Percentiles rank a stretch among this genome's conserved stretches.
These are phyloP conservation scores for Syngnathus acus DNA, from an alignment of 2,797 vertebrate genomes.

Conservation along the genomic window DNA sequence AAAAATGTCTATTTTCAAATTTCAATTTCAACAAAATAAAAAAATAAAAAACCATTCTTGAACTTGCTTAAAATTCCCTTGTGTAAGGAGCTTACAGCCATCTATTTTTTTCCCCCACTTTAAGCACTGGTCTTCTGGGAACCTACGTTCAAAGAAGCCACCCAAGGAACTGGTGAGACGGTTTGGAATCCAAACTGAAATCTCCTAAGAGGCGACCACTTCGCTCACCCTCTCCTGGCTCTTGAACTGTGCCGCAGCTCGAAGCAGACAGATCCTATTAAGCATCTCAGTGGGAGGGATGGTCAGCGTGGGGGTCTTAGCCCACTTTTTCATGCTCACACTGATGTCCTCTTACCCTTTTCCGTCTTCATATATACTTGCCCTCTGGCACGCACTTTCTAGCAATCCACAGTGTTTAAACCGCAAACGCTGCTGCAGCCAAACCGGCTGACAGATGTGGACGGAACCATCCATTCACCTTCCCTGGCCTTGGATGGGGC, in stretches of 20 bases:
- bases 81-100: too few species aligned
- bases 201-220: conserved; percentile 27
- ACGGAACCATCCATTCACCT: conserved; percentile 63
- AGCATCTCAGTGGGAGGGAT: conserved; percentile 29
- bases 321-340: conserved; percentile 47
- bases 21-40: too few species aligned
- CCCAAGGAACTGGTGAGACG: not conserved
- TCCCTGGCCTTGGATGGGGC: conserved; percentile 55
- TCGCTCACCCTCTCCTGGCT: conserved; percentile 33
- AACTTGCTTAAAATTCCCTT: too few species aligned
- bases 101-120: too few species aligned
- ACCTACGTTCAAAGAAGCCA: not conserved
- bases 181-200: conserved; percentile 44
- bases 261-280: conserved; percentile 61
- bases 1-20: too few species aligned
- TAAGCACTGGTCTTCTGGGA: not conserved
- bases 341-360: conserved; percentile 36
- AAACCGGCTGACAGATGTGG: conserved; percentile 63
- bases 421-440: conserved; percentile 45
- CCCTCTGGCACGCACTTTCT: conserved; percentile 36
- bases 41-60: too few species aligned
- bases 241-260: conserved; percentile 48
- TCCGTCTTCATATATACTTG: conserved; percentile 28
- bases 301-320: conserved; percentile 28
- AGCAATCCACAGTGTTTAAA: conserved; percentile 48